Base-by-base conservation (phyloP, 2,888 invertebrate genomes). In the Hipparchia sbordonii region DNA sequence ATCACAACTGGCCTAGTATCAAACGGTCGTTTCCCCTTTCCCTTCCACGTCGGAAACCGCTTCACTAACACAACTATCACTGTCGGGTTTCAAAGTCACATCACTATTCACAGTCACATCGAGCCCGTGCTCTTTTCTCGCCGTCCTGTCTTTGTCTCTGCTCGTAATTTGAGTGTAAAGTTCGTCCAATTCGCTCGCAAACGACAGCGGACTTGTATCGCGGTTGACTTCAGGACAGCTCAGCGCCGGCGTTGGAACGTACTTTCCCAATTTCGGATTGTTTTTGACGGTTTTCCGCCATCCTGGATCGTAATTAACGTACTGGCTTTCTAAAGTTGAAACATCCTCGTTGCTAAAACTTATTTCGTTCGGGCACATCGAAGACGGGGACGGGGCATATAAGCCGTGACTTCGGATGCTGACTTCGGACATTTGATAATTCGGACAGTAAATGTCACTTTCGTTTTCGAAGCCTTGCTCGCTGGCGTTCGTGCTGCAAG, bases 91-190 rank as follows among this genome's bases (percentile, higher is more conserved):
- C 46, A 94, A 80, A 5, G 92, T 92, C 78, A 90, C 89, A 79
- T 93, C 93, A 86, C 93, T 92, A 70, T 88, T 91, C 75, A 90
- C 83, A 12, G 93, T 91, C 78, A 88, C 87, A 73, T 92, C 92
- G 59, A 92, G 74, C 10, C 85, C 89, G 56, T 82, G 80, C 7
- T 90, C 89, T 68, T 87, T 87, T 23, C 87, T 78, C 65, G 82
- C 80, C 66, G 85, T 81, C 77, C 89, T 87, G 7, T 90, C 89
- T 71, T 87, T 86, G 70, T 90, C 89, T 73, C 90, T 82, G 78
- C 95, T 91, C 13, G 95, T 94, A 62, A 96, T 96, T 81, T 96
- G 96, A 79, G 96, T 96, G 83, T 96, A 96, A 8, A 96, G 88
- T 82, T 96, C 96, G 81, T 96, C 96, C 67, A 96, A 89, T 78